Conservation (phyloP, 2,113 vertebrate genomes). For the Porphyrio hochstetteri region DNA sequence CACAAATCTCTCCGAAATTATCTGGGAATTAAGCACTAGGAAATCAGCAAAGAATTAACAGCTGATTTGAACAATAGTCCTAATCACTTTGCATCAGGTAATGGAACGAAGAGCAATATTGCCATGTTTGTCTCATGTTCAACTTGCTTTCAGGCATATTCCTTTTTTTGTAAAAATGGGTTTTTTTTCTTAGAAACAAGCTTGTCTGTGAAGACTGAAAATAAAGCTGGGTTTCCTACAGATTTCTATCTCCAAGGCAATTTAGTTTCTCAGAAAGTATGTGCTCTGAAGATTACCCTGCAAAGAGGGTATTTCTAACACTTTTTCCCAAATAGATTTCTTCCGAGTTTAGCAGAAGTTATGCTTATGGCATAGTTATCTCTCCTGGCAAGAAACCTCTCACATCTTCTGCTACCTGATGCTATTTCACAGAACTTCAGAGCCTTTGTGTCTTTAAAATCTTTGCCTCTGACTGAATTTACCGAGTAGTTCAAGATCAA, state of each 20-base stretch:
- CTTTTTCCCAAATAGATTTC: neutral
- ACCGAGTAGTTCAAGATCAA: neutral
- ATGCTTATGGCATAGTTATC: neutral
- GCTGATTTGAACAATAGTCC: neutral
- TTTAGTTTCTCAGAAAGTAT: neutral
- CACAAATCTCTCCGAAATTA: slow-evolving; percentile 14
- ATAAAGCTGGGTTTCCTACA: neutral
- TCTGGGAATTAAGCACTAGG: neutral
- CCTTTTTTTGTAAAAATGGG: neutral
- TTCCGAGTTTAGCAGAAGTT: neutral
- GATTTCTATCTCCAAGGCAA: slow-evolving; percentile 1
- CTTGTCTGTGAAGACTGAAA: neutral
- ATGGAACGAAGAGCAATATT: neutral
- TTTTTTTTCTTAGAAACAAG: neutral
- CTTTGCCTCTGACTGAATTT: neutral
- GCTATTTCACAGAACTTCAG: neutral
- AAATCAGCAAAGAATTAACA: slow-evolving; percentile 30
- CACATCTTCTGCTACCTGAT: neutral
- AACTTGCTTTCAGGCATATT: neutral
- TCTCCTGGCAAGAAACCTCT: neutral
- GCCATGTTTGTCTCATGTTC: neutral
- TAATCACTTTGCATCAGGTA: slow-evolving; percentile 24
- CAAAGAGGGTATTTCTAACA: neutral
- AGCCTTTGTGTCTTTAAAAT: neutral
- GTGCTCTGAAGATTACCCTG: neutral